Conservation (phyloP, 2,797 vertebrate genomes). For the Lutra lutra region DNA sequence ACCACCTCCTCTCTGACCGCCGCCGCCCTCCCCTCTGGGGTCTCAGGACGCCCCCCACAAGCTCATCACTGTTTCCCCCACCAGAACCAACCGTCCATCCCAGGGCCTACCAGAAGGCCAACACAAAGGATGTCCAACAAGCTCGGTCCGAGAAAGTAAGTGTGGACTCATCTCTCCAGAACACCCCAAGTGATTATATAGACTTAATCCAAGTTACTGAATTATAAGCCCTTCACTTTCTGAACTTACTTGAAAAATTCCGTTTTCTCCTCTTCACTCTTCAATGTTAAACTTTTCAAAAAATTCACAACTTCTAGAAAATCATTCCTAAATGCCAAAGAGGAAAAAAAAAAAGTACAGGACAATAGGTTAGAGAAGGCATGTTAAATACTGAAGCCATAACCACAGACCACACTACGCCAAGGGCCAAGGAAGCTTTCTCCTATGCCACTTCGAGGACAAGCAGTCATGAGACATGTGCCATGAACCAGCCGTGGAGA, state of each 20-base stretch:
- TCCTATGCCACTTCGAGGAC: background rate
- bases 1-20: background rate
- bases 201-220: background rate
- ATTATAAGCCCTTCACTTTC: constrained; percentile 20
- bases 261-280: constrained; percentile 98
- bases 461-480: background rate
- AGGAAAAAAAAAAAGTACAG: background rate
- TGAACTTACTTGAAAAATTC: constrained; percentile 98
- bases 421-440: background rate
- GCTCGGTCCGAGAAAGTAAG: background rate
- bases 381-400: background rate
- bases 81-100: background rate
- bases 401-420: accelerated
- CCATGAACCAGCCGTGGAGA: background rate
- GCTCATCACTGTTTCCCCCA: background rate
- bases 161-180: background rate
- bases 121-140: background rate
- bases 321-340: constrained; percentile 92
- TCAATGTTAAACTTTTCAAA: constrained; percentile 96
- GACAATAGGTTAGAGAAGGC: constrained; percentile 13
- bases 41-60: accelerated
- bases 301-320: constrained; percentile 98
- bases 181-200: background rate
- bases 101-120: background rate
- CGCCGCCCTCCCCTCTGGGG: background rate